These are phyloP conservation scores for Pycnomerus fuliginosus DNA, from an alignment of 2,888 invertebrate species.

Conservation along the genomic window DNA sequence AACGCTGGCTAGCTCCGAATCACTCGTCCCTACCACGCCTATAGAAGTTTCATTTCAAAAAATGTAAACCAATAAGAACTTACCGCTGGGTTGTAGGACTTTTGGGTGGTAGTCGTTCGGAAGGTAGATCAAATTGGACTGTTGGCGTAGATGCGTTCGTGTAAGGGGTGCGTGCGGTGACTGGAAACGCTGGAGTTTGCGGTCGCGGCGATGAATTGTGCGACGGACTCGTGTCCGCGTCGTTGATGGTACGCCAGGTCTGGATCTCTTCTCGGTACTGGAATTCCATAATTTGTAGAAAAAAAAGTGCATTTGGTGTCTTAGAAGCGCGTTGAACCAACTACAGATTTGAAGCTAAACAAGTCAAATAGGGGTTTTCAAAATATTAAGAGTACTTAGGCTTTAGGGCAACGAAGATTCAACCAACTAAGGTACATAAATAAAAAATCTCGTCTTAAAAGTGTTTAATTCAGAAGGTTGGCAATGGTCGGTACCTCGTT, in stretches of 20 bases:
- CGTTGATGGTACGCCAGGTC: conserved; percentile 64
- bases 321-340: no score
- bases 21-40: no score
- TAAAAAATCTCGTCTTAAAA: no score
- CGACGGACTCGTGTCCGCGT: conserved; percentile 57
- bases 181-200: conserved; percentile 92
- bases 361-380: no score
- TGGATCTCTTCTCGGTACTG: conserved; percentile 65
- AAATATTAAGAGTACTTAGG: no score
- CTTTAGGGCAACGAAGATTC: no score
- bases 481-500: no score
- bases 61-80: conserved; percentile 40
- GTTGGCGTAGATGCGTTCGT: conserved; percentile 72
- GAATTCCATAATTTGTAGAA: conserved; percentile 18
- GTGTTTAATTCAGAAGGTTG: no score
- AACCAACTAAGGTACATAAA: background rate
- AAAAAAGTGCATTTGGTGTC: no score
- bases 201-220: conserved; percentile 60
- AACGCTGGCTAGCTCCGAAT: no score
- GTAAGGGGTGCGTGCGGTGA: conserved; percentile 84
- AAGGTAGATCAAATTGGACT: conserved; percentile 54
- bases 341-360: no score
- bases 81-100: conserved; percentile 74
- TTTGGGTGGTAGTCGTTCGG: conserved; percentile 74
- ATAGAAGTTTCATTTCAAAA: no score